phyloP scores from a whole-genome alignment of 64 coral and sea anemone species.

The Pachyseris speciosa region DNA sequence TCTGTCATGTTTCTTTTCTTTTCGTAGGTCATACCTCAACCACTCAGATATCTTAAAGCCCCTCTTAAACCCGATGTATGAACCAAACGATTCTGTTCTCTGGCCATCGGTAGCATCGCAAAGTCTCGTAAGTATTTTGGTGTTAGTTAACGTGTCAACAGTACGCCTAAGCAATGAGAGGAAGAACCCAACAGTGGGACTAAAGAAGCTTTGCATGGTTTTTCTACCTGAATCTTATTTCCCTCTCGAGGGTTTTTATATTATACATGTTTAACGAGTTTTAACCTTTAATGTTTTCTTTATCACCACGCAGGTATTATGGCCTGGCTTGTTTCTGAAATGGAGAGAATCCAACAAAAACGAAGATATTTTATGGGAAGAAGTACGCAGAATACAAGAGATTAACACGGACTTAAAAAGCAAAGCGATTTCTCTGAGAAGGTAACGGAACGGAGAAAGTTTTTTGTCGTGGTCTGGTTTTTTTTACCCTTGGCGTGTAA shows the following conservation, averaged over 20 bases:
- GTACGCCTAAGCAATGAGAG: too few relatives aligned
- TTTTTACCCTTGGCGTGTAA: too few relatives aligned
- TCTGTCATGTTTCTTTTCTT: background rate
- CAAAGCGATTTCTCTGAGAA: slow-evolving; percentile 88
- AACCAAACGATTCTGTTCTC: slow-evolving; percentile 71
- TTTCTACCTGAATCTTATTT: too few relatives aligned
- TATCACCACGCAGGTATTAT: slow-evolving; percentile 49
- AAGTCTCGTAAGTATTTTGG: slow-evolving; percentile 95
- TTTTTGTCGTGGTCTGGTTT: too few relatives aligned
- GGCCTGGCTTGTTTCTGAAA: slow-evolving; percentile 85
- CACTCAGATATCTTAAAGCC: slow-evolving; percentile 69
- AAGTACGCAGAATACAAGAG: slow-evolving; percentile 81
- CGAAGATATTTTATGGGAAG: slow-evolving; percentile 82
- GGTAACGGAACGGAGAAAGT: slow-evolving; percentile 64
- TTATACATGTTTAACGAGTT: too few relatives aligned
- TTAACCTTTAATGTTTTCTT: background rate
- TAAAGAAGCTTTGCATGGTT: too few relatives aligned
- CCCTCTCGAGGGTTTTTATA: too few relatives aligned
- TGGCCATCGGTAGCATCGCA: slow-evolving; percentile 89
- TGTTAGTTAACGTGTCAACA: too few relatives aligned
- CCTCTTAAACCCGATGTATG: slow-evolving; percentile 95
- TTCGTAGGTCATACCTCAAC: slow-evolving; percentile 79
- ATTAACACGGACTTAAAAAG: slow-evolving; percentile 80
- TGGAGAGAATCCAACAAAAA: slow-evolving; percentile 77
- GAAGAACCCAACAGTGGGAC: too few relatives aligned